Evolutionary conservation across 1,140 invertebrate genomes (phyloP), one percentile per base, ranked within the genome.

Genomic region (Asobara japonica): DNA sequence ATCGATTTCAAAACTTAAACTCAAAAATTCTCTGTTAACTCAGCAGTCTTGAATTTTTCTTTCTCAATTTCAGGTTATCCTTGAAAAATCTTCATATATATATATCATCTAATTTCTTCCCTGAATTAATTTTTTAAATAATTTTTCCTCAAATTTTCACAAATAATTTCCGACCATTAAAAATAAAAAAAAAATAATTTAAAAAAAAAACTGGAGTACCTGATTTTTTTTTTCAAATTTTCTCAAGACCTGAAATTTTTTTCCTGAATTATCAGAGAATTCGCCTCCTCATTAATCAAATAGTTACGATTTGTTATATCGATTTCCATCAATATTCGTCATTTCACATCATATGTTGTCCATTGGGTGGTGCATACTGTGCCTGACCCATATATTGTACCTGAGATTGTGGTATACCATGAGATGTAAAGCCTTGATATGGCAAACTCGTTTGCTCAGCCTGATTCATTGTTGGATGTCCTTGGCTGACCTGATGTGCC

Each of bases 261-360:
- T 29, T 67, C 18, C 29, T 69, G 6, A 48, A 48, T 13, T 13
- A 48, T 48, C 20, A 3, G 20, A 48, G 13, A n/a, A n/a, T 48
- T 48, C 41, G 4, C n/a, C n/a, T 48, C 20, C 3, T 16, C 41
- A 7, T 45, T 45, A 45, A 45, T 45, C 18, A 45, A 45, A 45
- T 45, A 45, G 8, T 45, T 45, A 45, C 41, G 41, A 45, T 45
- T 45, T 45, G 20, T 30, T 11, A 8, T 65, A 16, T 71, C 33
- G 0, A 51, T 60, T 72, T n/a, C n/a, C n/a, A n/a, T n/a, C 41
- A 29, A 11, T 69, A 56, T 16, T 25, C 30, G 75, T 77, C 61
- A 45, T 29, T 78, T 81, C 80, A 84, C 80, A 83, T 82, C 80
- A 84, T 82, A 60, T 80, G 83, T 65, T 85, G 83, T 38, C 82